Percentiles rank a stretch among this genome's conserved stretches.
phyloP scores from a whole-genome alignment of 2,888 invertebrate species.

The Blastobasis lacticolella region DNA sequence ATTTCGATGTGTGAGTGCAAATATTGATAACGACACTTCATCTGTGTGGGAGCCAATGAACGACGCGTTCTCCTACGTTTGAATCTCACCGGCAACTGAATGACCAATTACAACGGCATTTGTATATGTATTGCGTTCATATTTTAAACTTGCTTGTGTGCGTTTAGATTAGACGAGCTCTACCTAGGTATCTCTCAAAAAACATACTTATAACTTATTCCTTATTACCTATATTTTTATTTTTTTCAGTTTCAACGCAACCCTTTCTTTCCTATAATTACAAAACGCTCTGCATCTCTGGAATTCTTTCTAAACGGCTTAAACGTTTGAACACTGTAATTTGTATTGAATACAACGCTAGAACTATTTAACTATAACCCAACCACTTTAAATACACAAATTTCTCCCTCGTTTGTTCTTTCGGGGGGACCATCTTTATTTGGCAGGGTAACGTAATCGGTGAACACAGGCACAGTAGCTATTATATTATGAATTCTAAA shows the following conservation, averaged over 20 bases:
- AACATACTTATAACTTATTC: constrained; percentile 17
- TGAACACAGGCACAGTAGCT: constrained; percentile 37
- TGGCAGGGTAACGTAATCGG: constrained; percentile 17
- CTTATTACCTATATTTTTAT: constrained; percentile 32
- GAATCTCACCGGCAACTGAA: no score
- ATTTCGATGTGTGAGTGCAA: no score
- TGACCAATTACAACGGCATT: no score
- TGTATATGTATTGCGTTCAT: no score
- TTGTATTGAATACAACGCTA: constrained; percentile 29
- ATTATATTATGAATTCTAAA: constrained; percentile 43
- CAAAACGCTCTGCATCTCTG: constrained; percentile 17
- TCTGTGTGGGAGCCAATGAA: no score
- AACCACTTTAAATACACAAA: constrained; percentile 12
- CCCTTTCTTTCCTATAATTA: no score
- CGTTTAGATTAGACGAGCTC: no score
- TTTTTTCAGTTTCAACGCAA: no score
- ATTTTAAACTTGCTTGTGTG: no score
- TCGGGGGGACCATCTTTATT: constrained; percentile 2
- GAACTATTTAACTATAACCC: constrained; percentile 16
- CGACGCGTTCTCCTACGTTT: no score
- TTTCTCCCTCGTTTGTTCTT: not conserved
- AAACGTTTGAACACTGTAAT: constrained; percentile 48
- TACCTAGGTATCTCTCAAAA: no score
- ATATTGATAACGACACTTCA: no score
- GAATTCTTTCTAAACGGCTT: constrained; percentile 46